Evolutionary conservation across 2,888 invertebrate genomes (phyloP), one percentile per base, ranked within the genome.

Genomic region (Gastrophysa polygoni): DNA sequence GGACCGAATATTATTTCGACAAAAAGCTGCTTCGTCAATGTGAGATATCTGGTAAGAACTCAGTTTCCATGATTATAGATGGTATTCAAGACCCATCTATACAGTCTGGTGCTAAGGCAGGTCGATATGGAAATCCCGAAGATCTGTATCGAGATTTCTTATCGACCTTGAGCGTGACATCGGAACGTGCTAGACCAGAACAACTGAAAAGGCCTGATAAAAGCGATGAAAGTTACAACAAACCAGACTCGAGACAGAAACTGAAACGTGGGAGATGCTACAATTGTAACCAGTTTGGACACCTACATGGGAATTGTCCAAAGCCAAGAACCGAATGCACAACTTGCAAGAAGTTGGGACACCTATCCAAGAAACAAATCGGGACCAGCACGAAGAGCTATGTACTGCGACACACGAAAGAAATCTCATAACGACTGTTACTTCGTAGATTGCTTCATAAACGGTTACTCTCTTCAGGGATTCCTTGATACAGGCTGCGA

Each of bases 1-100:
- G 57, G 65, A 44, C 44, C 14, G 48, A 52, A 14, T 66, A 63
- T 49, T 64, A 66, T 54, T 66, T 66, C 20, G 50, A 34, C n/a
- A 64, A 66, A 24, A 59, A 61, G 10, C 43, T 67, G 8, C 20
- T 67, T 1, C 20, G 48, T 6, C 20, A 46, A 6, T 66, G 63
- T 48, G 54, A 56, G 29, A 11, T n/a, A n/a, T n/a, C n/a, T n/a
- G n/a, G n/a, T n/a, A n/a, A n/a, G n/a, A n/a, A n/a, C n/a, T n/a
- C n/a, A n/a, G n/a, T n/a, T n/a, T n/a, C n/a, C n/a, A n/a, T n/a
- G n/a, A n/a, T 64, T 24, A 67, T 64, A 17, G 59, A 67, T 56
- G 63, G 57, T 11, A 52, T 67, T 8, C 6, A 8, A 3, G 63
- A 67, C 52, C 20, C 43, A 10, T 55, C 57, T 2, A 54, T 67